A percentile compares a stretch with the other conserved stretches of the same genome.
Conservation (phyloP, 2,797 vertebrate genomes). For the Danio kyathit region DNA sequence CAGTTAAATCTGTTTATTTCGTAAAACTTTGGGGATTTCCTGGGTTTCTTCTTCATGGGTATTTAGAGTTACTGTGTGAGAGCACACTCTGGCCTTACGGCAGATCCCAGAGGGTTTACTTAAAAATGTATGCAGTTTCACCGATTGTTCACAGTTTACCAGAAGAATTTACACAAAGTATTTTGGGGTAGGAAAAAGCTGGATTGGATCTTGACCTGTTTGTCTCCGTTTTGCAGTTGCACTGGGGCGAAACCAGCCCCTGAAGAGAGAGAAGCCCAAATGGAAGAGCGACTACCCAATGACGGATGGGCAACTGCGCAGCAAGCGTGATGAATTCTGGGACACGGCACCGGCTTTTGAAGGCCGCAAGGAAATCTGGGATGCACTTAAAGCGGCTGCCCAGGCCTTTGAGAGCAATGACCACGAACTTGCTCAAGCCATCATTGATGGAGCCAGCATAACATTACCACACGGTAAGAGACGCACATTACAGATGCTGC, state of each 20-base stretch:
- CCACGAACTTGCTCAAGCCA: conserved; percentile 96
- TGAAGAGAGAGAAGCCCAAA: conserved; percentile 98
- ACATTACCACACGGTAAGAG: conserved; percentile 92
- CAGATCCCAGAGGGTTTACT: too few species aligned
- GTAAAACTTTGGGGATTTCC: too few species aligned
- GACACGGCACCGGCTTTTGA: conserved; percentile 97
- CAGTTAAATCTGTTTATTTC: too few species aligned
- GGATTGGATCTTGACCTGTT: background rate
- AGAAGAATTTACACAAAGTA: too few species aligned
- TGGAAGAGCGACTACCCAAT: conserved; percentile 99
- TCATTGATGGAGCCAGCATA: conserved; percentile 96
- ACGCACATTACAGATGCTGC: background rate
- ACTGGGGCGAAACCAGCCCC: conserved; percentile 94
- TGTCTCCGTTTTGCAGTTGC: conserved; percentile 81
- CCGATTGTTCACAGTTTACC: too few species aligned
- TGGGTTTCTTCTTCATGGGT: too few species aligned
- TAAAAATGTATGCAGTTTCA: too few species aligned
- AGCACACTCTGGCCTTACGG: too few species aligned
- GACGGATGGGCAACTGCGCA: conserved; percentile 97
- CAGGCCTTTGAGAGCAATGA: conserved; percentile 96
- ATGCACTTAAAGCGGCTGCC: conserved; percentile 93
- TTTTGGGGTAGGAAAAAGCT: too few species aligned
- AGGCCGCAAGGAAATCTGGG: conserved; percentile 98
- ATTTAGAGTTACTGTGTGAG: too few species aligned
- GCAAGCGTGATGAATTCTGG: conserved; percentile 98